Percentiles rank a stretch among this genome's conserved stretches.
Evolutionary conservation across 2,113 vertebrate species (phyloP).

Genomic region (Chaetops frenatus): DNA sequence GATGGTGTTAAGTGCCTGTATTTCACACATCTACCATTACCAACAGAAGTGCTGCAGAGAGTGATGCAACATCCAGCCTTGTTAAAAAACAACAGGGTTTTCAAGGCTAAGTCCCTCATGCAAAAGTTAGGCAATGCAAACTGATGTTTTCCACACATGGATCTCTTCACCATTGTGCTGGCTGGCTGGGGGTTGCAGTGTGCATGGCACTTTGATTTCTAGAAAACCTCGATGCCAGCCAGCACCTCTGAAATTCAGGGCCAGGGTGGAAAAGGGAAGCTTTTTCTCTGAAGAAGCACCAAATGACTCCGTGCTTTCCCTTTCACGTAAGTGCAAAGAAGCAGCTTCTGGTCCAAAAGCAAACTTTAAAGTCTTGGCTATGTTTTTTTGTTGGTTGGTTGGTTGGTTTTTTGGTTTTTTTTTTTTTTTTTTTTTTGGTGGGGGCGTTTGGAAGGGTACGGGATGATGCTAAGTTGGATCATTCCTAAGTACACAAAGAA

Average conservation of each 20-base stretch:
- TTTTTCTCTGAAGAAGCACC: neutral
- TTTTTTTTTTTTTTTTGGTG: too few species aligned
- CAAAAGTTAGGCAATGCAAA: neutral
- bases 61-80: neutral
- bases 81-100: neutral
- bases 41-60: neutral
- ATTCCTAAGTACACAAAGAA: neutral
- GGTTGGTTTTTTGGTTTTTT: too few species aligned
- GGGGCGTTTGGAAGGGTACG: accelerated
- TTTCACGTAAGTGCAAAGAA: neutral
- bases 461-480: neutral
- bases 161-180: neutral
- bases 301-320: neutral
- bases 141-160: neutral
- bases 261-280: neutral
- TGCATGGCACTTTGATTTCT: neutral
- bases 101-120: neutral
- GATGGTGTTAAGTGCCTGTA: neutral
- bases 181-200: neutral
- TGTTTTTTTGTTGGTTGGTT: too few species aligned
- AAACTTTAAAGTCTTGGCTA: neutral
- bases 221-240: neutral
- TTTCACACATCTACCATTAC: neutral
- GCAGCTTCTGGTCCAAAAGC: neutral
- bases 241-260: neutral